phyloP scores from a whole-genome alignment of 2,797 vertebrate species.

The Chromis chromis region DNA sequence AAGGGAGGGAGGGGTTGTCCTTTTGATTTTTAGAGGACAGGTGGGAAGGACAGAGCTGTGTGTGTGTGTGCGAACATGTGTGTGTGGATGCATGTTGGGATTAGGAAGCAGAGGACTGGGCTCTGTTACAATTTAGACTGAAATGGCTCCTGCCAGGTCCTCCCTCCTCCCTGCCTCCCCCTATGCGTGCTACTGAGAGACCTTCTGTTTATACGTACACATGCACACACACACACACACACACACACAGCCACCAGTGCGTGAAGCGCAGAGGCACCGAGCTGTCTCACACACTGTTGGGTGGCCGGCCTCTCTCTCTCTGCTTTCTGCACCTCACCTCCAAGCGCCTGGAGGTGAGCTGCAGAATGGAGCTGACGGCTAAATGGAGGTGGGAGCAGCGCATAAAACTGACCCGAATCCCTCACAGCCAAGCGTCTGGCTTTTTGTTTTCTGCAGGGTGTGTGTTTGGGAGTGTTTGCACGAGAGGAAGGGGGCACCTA shows the following conservation, averaged over 20 bases:
- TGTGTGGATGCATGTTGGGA: slow-evolving; percentile 45
- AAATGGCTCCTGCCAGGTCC: slow-evolving; percentile 54
- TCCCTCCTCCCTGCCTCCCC: slow-evolving; percentile 19
- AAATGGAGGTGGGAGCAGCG: slow-evolving; percentile 53
- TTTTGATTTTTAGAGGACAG: slow-evolving; percentile 80
- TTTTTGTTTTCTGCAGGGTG: slow-evolving; percentile 43
- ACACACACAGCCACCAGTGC: slow-evolving; percentile 49
- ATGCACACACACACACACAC: slow-evolving; percentile 37
- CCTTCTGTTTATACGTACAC: slow-evolving; percentile 68
- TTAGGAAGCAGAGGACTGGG: slow-evolving; percentile 64
- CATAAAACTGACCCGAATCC: slow-evolving; percentile 54
- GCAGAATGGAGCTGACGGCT: slow-evolving; percentile 54
- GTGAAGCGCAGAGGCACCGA: slow-evolving; percentile 65
- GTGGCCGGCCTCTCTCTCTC: slow-evolving; percentile 38
- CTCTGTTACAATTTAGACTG: slow-evolving; percentile 62
- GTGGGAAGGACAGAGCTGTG: slow-evolving; percentile 57
- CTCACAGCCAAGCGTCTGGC: slow-evolving; percentile 50
- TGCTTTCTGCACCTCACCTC: slow-evolving; percentile 50
- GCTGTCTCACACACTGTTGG: slow-evolving; percentile 66
- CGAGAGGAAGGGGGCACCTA: background rate
- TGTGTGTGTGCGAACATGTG: slow-evolving; percentile 27
- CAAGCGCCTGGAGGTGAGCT: slow-evolving; percentile 33
- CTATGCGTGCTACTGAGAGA: slow-evolving; percentile 61
- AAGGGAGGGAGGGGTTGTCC: slow-evolving; percentile 67
- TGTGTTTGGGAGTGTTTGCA: background rate